Base-by-base conservation (phyloP, 1,140 invertebrate species). In the Samia ricini region DNA sequence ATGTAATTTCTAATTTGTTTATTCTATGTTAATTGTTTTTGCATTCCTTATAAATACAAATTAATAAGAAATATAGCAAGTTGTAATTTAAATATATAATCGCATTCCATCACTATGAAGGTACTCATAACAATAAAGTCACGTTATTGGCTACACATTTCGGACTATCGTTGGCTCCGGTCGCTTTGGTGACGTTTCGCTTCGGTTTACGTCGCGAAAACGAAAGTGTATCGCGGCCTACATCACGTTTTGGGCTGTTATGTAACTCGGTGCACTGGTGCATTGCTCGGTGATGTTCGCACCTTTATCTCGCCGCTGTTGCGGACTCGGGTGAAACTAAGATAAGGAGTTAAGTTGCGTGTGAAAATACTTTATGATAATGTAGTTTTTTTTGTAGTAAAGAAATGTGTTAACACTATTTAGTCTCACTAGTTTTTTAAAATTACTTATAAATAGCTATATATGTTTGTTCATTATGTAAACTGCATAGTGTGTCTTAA, bases 161-260 rank as follows among this genome's bases (percentile, higher is more conserved):
- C 33, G 33, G 12, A 42, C 8, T 7, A 42, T 15, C 12, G 10
- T 15, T 15, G 15, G 33, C n/a, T n/a, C n/a, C n/a, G n/a, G n/a
- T n/a, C n/a, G n/a, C n/a, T n/a, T n/a, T 42, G 33, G 1, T 4
- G 33, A 15, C 10, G 33, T 15, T 42, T 42, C 33, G 33, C 15
- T 42, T 42, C 12, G 33, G 33, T 42, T 22, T 55, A 22, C 21
- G 22, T 24, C 22, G 72, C 66, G 71, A 74, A 83, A 81, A 72
- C 69, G 82, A 85, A 83, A 85, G 82, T 81, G 66, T 73, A 75
- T 72, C 74, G 71, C 69, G 76, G 71, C 75, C 69, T 75, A 79
- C 66, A 70, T 76, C 55, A 56, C 62, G 52, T 83, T 81, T 81
- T 72, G 71, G 74, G 59, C 60, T 50, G 51, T 85, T 83, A 74